Evolutionary conservation across 2,888 invertebrate genomes (phyloP).

Genomic region (Tachina lurida): DNA sequence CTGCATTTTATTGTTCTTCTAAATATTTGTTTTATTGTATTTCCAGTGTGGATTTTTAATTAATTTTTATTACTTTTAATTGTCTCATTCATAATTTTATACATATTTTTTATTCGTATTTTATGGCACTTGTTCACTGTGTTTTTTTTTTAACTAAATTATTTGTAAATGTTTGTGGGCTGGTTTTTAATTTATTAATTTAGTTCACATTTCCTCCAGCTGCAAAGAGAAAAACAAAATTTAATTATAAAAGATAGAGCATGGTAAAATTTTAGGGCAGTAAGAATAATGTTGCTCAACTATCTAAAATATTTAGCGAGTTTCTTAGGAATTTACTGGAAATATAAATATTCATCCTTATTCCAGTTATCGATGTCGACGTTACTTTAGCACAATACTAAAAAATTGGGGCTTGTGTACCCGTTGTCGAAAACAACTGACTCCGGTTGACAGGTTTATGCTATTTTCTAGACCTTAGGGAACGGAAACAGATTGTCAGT

Average conservation of each 20-base stretch:
- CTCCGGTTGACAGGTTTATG: too few relatives aligned
- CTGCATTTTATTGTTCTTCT: slow-evolving; percentile 16
- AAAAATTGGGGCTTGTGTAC: too few relatives aligned
- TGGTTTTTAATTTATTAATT: slow-evolving; percentile 60
- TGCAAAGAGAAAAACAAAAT: slow-evolving; percentile 28
- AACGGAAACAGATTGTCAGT: too few relatives aligned
- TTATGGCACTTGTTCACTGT: slow-evolving; percentile 61
- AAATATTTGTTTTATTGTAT: slow-evolving; percentile 34
- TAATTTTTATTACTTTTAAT: slow-evolving; percentile 72
- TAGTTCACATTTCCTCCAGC: slow-evolving; percentile 38
- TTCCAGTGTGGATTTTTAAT: slow-evolving; percentile 58
- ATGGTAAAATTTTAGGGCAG: background rate
- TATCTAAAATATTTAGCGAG: too few relatives aligned
- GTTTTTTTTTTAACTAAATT: slow-evolving; percentile 14
- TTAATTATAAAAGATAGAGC: background rate
- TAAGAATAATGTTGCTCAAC: background rate
- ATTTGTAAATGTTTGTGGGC: slow-evolving; percentile 58
- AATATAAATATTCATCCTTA: too few relatives aligned
- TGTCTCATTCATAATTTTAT: slow-evolving; percentile 68
- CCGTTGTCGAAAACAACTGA: too few relatives aligned
- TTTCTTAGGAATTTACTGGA: too few relatives aligned
- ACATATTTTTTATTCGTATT: slow-evolving; percentile 23
- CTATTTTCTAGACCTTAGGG: too few relatives aligned
- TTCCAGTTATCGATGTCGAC: too few relatives aligned
- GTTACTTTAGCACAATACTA: too few relatives aligned